Conservation (phyloP, 2,113 vertebrate species). For the Rhinichthys klamathensis region DNA sequence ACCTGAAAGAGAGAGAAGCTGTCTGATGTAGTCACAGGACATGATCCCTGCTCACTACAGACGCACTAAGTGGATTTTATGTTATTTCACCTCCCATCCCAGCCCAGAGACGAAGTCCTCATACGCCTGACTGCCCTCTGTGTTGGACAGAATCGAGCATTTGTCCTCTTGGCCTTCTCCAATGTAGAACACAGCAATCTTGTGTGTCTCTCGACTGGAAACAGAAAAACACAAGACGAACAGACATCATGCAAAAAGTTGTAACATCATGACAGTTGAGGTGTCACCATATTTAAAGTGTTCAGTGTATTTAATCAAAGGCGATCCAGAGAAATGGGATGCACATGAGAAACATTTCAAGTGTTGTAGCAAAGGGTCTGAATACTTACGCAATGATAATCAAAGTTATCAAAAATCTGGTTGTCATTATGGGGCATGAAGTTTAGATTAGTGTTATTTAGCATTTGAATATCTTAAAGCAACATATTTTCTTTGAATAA, state of each 20-base stretch:
- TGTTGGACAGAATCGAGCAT: conserved; percentile 94
- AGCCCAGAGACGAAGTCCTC: conserved; percentile 97
- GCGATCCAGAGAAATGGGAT: background rate
- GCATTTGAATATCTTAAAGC: background rate
- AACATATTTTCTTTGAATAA: background rate
- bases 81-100: conserved; percentile 91
- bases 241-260: background rate
- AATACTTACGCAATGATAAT: no score
- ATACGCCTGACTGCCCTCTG: conserved; percentile 90
- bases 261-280: background rate
- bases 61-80: background rate
- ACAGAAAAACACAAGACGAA: conserved; percentile 22
- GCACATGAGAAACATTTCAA: background rate
- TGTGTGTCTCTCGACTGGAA: conserved; percentile 94
- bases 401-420: no score
- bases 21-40: background rate
- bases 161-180: conserved; percentile 98
- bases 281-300: background rate
- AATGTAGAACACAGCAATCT: conserved; percentile 98
- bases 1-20: conserved; percentile 75
- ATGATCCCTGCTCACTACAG: background rate
- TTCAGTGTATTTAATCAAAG: background rate
- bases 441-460: background rate
- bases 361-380: no score
- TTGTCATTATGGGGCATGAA: background rate